Percentiles rank a stretch among this genome's conserved stretches.
Conservation (phyloP, 2,888 invertebrate species). For the Noctua pronuba region DNA sequence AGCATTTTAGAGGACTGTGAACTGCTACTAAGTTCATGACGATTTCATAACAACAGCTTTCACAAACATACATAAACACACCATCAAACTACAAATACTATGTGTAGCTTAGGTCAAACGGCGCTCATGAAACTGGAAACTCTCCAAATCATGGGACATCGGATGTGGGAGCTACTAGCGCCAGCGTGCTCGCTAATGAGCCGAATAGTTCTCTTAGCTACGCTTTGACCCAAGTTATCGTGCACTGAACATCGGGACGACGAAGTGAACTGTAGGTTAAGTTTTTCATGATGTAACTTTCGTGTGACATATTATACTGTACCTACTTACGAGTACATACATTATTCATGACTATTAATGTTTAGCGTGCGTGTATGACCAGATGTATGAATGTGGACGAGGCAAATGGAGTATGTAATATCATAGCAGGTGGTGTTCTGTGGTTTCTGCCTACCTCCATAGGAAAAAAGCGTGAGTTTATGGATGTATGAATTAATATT, state of each 20-base stretch:
- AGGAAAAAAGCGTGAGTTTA: too few species aligned
- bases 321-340: too few species aligned
- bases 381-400: too few species aligned
- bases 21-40: background rate
- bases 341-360: background rate
- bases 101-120: conserved; percentile 25
- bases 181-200: conserved; percentile 53
- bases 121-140: conserved; percentile 46
- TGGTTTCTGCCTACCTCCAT: too few species aligned
- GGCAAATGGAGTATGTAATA: too few species aligned
- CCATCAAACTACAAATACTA: conserved; percentile 2
- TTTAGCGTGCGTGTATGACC: background rate
- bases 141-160: conserved; percentile 38
- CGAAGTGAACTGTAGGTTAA: background rate
- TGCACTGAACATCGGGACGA: background rate
- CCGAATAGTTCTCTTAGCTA: conserved; percentile 25
- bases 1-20: background rate
- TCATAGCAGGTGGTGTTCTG: too few species aligned
- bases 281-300: background rate
- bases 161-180: conserved; percentile 20
- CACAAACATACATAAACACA: background rate
- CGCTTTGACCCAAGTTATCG: conserved; percentile 32
- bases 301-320: background rate
- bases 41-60: background rate
- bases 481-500: too few species aligned